phyloP scores from a whole-genome alignment of 2,888 invertebrate genomes.

The Leptogaster cylindrica region DNA sequence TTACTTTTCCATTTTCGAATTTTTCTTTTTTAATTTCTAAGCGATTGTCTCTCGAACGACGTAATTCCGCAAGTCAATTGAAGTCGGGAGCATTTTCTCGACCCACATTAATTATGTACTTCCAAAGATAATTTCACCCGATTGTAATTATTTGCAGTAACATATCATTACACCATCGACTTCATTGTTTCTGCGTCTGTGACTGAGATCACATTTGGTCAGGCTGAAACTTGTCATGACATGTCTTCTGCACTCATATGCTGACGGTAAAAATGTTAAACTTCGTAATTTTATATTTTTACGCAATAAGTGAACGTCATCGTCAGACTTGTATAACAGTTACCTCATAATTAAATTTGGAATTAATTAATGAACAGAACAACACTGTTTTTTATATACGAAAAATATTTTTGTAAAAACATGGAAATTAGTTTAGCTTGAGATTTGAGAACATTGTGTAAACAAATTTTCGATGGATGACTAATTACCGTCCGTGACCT shows the following conservation, averaged over 20 bases:
- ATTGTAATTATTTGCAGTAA: conserved; percentile 14
- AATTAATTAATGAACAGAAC: too few relatives aligned
- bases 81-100: not conserved
- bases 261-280: conserved; percentile 27
- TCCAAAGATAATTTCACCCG: conserved; percentile 11
- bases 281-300: conserved; percentile 28
- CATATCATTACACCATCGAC: not conserved
- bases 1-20: too few relatives aligned
- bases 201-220: conserved; percentile 15
- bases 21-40: too few relatives aligned
- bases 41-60: too few relatives aligned
- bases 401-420: too few relatives aligned
- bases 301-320: conserved; percentile 37
- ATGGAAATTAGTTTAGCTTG: too few relatives aligned
- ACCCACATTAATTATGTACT: not conserved
- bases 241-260: conserved; percentile 21
- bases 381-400: too few relatives aligned
- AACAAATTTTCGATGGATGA: conserved; percentile 17
- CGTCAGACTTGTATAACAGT: conserved; percentile 23
- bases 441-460: conserved; percentile 6
- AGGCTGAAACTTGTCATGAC: conserved; percentile 32
- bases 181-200: not conserved
- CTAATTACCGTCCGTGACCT: conserved; percentile 31
- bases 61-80: too few relatives aligned
- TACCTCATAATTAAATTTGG: conserved; percentile 36